Base-by-base conservation (phyloP, 2,888 invertebrate species). In the Athalia cordata region DNA sequence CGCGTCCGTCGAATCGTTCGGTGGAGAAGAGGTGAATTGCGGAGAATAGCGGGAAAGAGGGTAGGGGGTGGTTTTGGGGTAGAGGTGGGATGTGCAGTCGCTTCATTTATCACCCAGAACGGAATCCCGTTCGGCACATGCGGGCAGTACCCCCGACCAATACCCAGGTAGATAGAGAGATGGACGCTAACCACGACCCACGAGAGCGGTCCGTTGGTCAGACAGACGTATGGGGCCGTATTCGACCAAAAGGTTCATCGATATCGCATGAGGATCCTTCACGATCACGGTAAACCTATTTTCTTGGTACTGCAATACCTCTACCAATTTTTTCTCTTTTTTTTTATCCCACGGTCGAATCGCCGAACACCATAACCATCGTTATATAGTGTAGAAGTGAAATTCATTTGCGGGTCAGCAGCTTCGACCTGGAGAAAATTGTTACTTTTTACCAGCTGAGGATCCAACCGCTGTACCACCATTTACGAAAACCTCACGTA, bases 91-190 rank as follows among this genome's bases (percentile, higher is more conserved):
- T 29, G 29, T 29, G 29, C 29, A 29, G 72, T 72, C 72, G 59
- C 49, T 57, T 72, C 57, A 59, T 72, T 72, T 72, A 72, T 72
- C 72, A 72, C 52, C 57, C 72, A 9, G 7, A 59, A 72, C 72
- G 15, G 72, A 11, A 72, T 72, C 72, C 72, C 57, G 72, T 59
- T 72, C 72, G 52, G 45, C 72, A 72, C 57, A 72, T 72, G 72
- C 72, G 72, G 72, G 72, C 47, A 15, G 15, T n/a, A n/a, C 55
- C n/a, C n/a, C 55, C 11, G 55, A 7, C 55, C 11, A n/a, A 29
- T 29, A 29, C 1, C 52, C 72, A 57, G 72, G 72, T 72, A 72
- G 72, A 72, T 72, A 47, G 72, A 72, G 72, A 72, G 72, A 72
- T 72, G 57, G 72, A 47, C 72, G 72, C 13, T 59, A 57, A 59